These are phyloP conservation scores for Zaprionus ghesquierei DNA, from an alignment of 1,140 invertebrate species.

Conservation along the genomic window DNA sequence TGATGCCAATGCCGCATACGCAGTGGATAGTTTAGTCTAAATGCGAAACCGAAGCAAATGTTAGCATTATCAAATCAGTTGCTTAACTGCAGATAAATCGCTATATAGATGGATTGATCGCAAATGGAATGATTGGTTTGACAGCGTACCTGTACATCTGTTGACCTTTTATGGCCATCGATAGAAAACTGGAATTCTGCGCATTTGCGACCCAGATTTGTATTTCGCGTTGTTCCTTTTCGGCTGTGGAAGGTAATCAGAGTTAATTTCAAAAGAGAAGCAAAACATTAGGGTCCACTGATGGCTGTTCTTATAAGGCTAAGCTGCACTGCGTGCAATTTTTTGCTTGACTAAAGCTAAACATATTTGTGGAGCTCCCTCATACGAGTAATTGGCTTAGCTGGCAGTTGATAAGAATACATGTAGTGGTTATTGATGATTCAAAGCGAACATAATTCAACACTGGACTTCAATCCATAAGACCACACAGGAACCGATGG, in stretches of 20 bases:
- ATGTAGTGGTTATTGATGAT: no score
- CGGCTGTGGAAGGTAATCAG: constrained; percentile 83
- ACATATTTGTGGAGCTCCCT: neutral
- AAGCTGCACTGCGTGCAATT: constrained; percentile 1
- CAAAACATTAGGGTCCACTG: neutral
- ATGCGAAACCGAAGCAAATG: neutral
- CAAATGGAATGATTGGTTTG: constrained; percentile 9
- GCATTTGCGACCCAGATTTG: constrained; percentile 91
- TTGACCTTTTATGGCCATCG: constrained; percentile 90
- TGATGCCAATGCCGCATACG: constrained; percentile 92
- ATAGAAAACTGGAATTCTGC: constrained; percentile 90
- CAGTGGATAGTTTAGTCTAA: constrained; percentile 90
- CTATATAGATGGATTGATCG: neutral
- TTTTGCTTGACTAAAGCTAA: neutral
- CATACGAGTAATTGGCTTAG: no score
- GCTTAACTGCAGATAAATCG: neutral
- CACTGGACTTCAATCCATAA: neutral
- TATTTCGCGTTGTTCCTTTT: constrained; percentile 88
- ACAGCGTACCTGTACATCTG: constrained; percentile 86
- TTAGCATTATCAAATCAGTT: neutral
- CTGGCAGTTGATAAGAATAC: no score
- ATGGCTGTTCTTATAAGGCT: constrained; percentile 30
- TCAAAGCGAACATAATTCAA: neutral
- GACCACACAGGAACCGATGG: neutral
- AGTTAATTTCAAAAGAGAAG: constrained; percentile 34